phyloP scores from a whole-genome alignment of 2,797 vertebrate genomes.

The Spizella passerina region DNA sequence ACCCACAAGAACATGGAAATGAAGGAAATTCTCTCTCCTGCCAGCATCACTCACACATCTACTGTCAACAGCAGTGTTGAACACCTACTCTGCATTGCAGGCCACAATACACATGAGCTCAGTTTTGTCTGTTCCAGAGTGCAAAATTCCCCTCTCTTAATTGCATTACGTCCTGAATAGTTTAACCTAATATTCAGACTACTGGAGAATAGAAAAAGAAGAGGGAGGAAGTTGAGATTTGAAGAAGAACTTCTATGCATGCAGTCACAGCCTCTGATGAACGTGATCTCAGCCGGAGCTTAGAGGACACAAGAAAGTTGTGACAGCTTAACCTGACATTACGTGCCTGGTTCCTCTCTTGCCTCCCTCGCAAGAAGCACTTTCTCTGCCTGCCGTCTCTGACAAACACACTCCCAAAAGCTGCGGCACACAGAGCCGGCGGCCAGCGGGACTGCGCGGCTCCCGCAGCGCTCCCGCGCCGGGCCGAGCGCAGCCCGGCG shows the following conservation, averaged over 20 bases:
- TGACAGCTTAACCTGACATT: background rate
- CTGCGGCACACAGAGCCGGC: fast-evolving
- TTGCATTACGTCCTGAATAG: background rate
- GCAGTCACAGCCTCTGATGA: background rate
- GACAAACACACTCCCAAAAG: background rate
- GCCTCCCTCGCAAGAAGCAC: background rate
- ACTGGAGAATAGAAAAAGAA: fast-evolving
- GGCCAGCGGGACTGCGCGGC: fast-evolving
- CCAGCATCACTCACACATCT: background rate
- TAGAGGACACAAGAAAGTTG: background rate
- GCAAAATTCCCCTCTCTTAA: background rate
- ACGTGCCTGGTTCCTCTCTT: background rate
- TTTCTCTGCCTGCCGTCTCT: background rate
- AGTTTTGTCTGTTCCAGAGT: background rate
- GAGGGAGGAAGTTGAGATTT: background rate
- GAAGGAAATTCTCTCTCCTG: background rate
- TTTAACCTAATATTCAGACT: background rate
- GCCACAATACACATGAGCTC: background rate
- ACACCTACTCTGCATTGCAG: background rate
- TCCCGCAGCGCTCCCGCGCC: background rate
- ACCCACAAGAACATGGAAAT: background rate
- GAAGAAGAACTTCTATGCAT: background rate
- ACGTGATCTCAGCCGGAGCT: background rate
- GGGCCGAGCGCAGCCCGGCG: background rate
- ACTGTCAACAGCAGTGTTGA: background rate